Evolutionary conservation across 2,113 vertebrate genomes (phyloP), one percentile per base, ranked within the genome.

Genomic region (Python bivittatus): DNA sequence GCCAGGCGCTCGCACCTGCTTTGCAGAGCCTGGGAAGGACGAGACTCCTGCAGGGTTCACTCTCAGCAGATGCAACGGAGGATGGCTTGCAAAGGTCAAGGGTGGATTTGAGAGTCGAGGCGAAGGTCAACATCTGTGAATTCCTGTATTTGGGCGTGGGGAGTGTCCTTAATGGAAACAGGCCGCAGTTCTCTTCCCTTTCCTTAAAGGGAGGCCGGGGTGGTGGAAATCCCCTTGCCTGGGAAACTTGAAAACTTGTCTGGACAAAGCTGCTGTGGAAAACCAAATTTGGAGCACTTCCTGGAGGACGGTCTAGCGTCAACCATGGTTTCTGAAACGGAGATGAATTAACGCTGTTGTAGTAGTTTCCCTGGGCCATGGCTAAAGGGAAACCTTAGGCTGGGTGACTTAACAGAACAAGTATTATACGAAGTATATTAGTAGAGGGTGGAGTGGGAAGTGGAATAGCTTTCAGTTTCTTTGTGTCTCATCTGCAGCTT

Each of bases 401-500:
- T 22, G n/a, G 54, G 29, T 79, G 85, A 53, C 27, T 57, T 79
- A 6, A 87, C 53, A n/a, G 53, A 92, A 88, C 64, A 25, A 12
- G 23, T 1, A 54, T 44, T 25, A 2, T 29, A 10, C 33, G 23
- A 68, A 68, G 22, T 33, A n/a, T 20, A 8, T 6, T 38, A 11
- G 6, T 20, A 1, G 22, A 4, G 22, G 29, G 13, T 48, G 57
- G 86, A 17, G 86, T 88, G 52, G 25, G 61, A 57, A 54, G 53
- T 79, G 61, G 61, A 58, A 92, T 33, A n/a, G 3, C 2, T 25
- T 20, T 68, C 53, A 15, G 56, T 72, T 91, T 79, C 86, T 57
- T 91, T 92, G 91, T 72, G 91, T 91, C 93, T 94, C 44, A 3
- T 56, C 92, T 17, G 86, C 64, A 91, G 87, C 61, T 42, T 84